Percentiles rank a stretch among this genome's conserved stretches.
These are phyloP conservation scores for Nanorana parkeri DNA, from an alignment of 2,113 vertebrate species.

Conservation along the genomic window DNA sequence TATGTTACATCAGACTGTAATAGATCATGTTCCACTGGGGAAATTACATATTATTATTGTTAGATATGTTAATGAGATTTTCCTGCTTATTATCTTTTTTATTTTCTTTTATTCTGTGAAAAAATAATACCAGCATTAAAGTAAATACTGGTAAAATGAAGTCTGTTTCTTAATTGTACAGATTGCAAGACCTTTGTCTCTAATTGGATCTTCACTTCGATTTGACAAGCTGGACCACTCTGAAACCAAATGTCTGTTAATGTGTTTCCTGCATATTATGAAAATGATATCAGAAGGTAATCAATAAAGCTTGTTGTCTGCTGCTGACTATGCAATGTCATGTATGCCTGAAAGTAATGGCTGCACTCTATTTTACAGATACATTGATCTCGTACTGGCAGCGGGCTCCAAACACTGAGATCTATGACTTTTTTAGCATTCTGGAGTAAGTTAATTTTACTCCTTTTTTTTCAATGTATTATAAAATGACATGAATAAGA, in stretches of 20 bases:
- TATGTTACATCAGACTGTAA: too few species aligned
- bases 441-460: constrained; percentile 86
- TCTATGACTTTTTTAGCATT: constrained; percentile 97
- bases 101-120: too few species aligned
- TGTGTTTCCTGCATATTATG: constrained; percentile 98
- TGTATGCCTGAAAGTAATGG: neutral
- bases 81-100: too few species aligned
- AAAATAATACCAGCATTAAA: too few species aligned
- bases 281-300: constrained; percentile 96
- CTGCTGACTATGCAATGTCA: neutral
- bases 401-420: constrained; percentile 90
- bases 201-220: constrained; percentile 92
- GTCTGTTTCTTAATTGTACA: constrained; percentile 64
- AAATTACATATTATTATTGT: too few species aligned
- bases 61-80: too few species aligned
- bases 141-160: neutral
- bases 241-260: constrained; percentile 92
- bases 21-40: too few species aligned
- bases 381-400: constrained; percentile 96
- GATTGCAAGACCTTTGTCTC: constrained; percentile 92
- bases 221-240: constrained; percentile 98
- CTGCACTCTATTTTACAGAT: constrained; percentile 75
- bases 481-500: neutral
- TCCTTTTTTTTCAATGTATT: neutral
- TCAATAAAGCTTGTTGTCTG: constrained; percentile 15